phyloP scores from a whole-genome alignment of 1,140 invertebrate species.

The Nymphalis io region DNA sequence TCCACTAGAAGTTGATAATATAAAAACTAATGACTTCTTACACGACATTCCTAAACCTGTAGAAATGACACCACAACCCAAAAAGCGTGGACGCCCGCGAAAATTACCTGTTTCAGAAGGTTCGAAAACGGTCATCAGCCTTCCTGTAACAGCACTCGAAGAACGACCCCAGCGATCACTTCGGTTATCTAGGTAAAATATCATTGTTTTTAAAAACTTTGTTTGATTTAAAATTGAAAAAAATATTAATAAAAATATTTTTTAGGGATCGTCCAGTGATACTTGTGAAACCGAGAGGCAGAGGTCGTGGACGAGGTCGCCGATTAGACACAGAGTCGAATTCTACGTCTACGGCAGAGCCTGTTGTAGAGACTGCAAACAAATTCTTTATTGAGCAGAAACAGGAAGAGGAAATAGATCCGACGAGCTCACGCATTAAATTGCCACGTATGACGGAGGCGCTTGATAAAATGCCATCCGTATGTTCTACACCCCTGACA shows the following conservation, averaged over 20 bases:
- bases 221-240: not conserved
- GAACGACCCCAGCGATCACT: conserved; percentile 75
- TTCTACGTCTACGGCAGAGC: conserved; percentile 27
- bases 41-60: conserved; percentile 52
- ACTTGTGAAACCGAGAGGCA: conserved; percentile 66
- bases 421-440: conserved; percentile 69
- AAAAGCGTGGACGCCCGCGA: conserved; percentile 77
- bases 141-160: conserved; percentile 70
- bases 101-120: conserved; percentile 70
- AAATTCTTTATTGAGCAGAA: conserved; percentile 49
- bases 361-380: conserved; percentile 44
- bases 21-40: conserved; percentile 46
- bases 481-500: conserved; percentile 63
- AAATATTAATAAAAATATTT: not conserved
- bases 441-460: conserved; percentile 74
- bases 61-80: conserved; percentile 69
- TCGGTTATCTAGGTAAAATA: conserved; percentile 67
- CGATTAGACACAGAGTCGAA: conserved; percentile 44
- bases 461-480: conserved; percentile 65
- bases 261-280: conserved; percentile 71
- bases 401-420: conserved; percentile 56
- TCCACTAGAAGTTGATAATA: conserved; percentile 69
- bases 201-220: not conserved
- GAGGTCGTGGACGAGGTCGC: conserved; percentile 61
- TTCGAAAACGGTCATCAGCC: conserved; percentile 48